Conservation (phyloP, 2,113 vertebrate genomes). For the Sander vitreus region DNA sequence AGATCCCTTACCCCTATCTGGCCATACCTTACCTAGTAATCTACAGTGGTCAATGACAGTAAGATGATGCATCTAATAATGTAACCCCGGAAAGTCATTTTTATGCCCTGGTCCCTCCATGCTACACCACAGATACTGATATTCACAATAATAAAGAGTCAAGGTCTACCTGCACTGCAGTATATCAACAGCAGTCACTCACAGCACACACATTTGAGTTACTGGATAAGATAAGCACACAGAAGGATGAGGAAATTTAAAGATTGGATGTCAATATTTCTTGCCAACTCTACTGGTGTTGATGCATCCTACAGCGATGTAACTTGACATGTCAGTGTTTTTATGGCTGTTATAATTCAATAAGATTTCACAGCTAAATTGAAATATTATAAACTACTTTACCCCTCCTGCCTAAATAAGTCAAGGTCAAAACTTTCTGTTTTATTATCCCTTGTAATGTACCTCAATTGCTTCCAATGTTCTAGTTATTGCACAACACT, state of each 20-base stretch:
- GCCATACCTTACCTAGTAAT: not conserved
- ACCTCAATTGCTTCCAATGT: too few relatives aligned
- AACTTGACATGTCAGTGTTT: not conserved
- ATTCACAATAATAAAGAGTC: not conserved
- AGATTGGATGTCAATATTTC: not conserved
- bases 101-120: not conserved
- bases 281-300: not conserved
- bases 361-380: not conserved
- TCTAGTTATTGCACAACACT: too few relatives aligned
- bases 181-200: not conserved
- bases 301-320: not conserved
- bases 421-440: not conserved
- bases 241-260: not conserved
- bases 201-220: not conserved
- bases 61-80: not conserved
- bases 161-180: not conserved
- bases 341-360: not conserved
- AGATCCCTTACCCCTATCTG: not conserved
- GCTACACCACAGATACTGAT: not conserved
- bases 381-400: not conserved
- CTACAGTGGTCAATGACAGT: not conserved
- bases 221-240: not conserved
- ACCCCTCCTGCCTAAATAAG: not conserved
- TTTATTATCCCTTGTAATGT: not conserved
- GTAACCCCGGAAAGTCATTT: not conserved